Base-by-base conservation (phyloP, 2,888 invertebrate species). In the Leptopilina syphax region DNA sequence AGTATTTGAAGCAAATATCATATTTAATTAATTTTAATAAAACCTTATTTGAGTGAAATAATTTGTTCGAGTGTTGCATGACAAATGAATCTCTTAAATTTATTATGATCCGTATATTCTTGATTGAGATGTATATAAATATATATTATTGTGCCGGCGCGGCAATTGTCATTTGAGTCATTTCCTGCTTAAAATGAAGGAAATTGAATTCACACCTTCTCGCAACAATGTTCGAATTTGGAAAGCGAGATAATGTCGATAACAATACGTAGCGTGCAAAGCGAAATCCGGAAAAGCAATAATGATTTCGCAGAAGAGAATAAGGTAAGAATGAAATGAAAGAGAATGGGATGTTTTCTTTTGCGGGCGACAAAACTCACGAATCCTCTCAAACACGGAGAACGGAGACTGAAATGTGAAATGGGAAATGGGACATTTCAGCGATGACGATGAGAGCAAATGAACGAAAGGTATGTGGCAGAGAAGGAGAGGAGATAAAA, bases 311-410 rank as follows among this genome's bases (percentile, higher is more conserved):
- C 65, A 70, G 82, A 80, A 79, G 78, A 79, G 80, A 81, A 79
- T 77, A 83, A 79, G 83, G 83, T 77, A 82, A 83, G 82, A 80
- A 84, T 86, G 84, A 84, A 84, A 82, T 84, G 85, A 86, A 85
- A 87, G 86, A 85, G 83, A 84, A 83, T 83, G 85, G 86, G 85
- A 87, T 90, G 87, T 90, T 89, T 89, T 88, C 86, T 84, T 87
- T 86, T 83, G 85, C 85, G 84, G 86, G 83, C 86, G 87, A 85
- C 86, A 85, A 86, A 87, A 87, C 87, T 86, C 84, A 86, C 85
- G 82, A 84, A 85, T 87, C 84, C 85, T 73, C 73, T 85, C 84
- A 83, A 84, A 83, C 82, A 82, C 83, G 73, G 77, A 83, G 77
- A 18, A 18, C 18, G 18, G 18, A 77, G 82, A 80, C 79, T 83